A percentile compares a stretch with the other conserved stretches of the same genome.
phyloP scores from a whole-genome alignment of 2,113 vertebrate genomes.

The Perognathus longimembris region DNA sequence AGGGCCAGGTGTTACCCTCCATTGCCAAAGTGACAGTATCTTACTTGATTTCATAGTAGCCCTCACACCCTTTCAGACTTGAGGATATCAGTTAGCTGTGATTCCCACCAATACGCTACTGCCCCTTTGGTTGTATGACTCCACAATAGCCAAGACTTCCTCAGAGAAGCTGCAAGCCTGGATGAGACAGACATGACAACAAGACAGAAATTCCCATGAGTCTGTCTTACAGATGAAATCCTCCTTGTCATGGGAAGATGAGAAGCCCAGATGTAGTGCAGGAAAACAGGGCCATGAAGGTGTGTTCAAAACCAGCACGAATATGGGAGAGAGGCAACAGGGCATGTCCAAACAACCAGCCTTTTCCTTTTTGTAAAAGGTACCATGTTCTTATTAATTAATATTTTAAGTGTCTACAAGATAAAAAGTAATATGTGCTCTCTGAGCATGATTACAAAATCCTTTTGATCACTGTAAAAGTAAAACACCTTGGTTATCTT shows the following conservation, averaged over 20 bases:
- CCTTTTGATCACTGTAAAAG: slow-evolving; percentile 71
- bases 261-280: neutral
- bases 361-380: slow-evolving; percentile 68
- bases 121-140: neutral
- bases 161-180: neutral
- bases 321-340: slow-evolving; percentile 17
- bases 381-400: slow-evolving; percentile 71
- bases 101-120: neutral
- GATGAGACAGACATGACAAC: neutral
- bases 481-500: slow-evolving; percentile 66
- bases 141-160: neutral
- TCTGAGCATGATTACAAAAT: slow-evolving; percentile 73
- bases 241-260: neutral
- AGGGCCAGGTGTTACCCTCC: accelerated
- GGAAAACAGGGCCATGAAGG: neutral
- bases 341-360: slow-evolving; percentile 53
- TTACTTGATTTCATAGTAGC: no score
- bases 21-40: accelerated
- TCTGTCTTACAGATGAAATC: neutral
- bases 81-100: neutral
- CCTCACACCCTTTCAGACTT: no score
- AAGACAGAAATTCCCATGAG: neutral
- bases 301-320: neutral
- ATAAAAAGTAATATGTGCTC: slow-evolving; percentile 72
- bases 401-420: slow-evolving; percentile 75